A percentile compares a stretch with the other conserved stretches of the same genome.
Conservation (phyloP, 2,113 vertebrate genomes). For the Oncorhynchus clarkii region DNA sequence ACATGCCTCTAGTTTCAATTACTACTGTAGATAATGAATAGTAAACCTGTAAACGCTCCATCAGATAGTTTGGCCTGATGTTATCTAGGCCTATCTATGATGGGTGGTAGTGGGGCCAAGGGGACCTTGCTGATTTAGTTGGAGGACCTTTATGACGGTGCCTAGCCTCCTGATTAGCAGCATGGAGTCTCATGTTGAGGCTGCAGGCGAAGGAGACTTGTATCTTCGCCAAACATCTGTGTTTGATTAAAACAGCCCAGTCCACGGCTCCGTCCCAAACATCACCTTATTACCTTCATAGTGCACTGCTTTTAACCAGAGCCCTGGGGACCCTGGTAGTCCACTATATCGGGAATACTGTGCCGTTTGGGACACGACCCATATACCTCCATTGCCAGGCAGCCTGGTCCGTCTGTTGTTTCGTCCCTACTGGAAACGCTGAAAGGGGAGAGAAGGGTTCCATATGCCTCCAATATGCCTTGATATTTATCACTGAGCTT, state of each 20-base stretch:
- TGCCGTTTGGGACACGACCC: no score
- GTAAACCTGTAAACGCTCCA: slow-evolving; percentile 30
- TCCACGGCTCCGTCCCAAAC: slow-evolving; percentile 21
- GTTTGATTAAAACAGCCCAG: slow-evolving; percentile 57
- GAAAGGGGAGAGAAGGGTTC: not conserved
- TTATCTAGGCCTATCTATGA: slow-evolving; percentile 18
- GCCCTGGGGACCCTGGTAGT: no score
- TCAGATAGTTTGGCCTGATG: slow-evolving; percentile 18
- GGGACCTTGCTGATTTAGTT: slow-evolving; percentile 42
- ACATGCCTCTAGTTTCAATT: not conserved
- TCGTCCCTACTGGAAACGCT: not conserved
- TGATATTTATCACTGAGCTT: not conserved
- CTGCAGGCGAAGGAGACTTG: slow-evolving; percentile 45
- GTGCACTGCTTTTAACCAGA: no score
- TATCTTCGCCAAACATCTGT: slow-evolving; percentile 58
- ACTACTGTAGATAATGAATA: not conserved
- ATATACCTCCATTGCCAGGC: no score
- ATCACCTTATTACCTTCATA: not conserved
- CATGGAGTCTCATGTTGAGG: slow-evolving; percentile 52
- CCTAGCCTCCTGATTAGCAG: slow-evolving; percentile 51
- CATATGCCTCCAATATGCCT: not conserved
- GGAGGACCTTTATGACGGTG: slow-evolving; percentile 3
- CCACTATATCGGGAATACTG: not conserved
- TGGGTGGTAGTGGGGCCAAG: slow-evolving; percentile 11
- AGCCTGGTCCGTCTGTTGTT: no score